Evolutionary conservation across 2,113 vertebrate genomes (phyloP).

Genomic region (Macrotus californicus): DNA sequence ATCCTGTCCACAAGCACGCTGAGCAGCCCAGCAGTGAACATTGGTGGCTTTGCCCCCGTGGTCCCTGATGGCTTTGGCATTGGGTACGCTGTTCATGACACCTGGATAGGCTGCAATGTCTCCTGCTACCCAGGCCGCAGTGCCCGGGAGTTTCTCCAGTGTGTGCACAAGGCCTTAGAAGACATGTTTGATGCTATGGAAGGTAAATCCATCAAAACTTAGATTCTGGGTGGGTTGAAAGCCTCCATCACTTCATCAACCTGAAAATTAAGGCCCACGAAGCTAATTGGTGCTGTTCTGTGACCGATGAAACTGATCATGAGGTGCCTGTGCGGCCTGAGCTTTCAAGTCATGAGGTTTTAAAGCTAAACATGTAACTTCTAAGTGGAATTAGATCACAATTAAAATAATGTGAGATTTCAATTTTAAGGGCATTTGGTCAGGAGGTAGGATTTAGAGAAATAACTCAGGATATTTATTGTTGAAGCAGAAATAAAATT

Average conservation of each 20-base stretch:
- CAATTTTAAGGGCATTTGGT: background rate
- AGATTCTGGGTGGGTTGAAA: conserved; percentile 37
- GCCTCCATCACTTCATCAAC: background rate
- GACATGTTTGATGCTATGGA: conserved; percentile 92
- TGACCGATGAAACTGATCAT: background rate
- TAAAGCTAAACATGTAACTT: background rate
- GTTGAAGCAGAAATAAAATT: conserved; percentile 59
- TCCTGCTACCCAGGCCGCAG: conserved; percentile 90
- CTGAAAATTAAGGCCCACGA: background rate
- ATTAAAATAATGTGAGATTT: background rate
- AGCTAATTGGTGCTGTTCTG: background rate
- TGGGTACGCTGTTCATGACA: conserved; percentile 88
- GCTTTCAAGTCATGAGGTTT: background rate
- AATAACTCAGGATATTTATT: conserved; percentile 44
- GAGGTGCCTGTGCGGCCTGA: background rate
- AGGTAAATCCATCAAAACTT: conserved; percentile 83
- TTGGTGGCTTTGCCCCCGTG: conserved; percentile 94
- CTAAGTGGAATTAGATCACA: background rate
- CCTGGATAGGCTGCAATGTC: conserved; percentile 92
- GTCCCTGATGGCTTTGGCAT: conserved; percentile 94
- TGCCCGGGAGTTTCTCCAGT: conserved; percentile 88
- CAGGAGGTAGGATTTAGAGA: conserved; percentile 9
- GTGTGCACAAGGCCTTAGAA: conserved; percentile 88
- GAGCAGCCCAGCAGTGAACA: conserved; percentile 85
- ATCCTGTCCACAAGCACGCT: conserved; percentile 96